Conservation (phyloP, 2,797 vertebrate species). For the Heteromormyrus szaboi region DNA sequence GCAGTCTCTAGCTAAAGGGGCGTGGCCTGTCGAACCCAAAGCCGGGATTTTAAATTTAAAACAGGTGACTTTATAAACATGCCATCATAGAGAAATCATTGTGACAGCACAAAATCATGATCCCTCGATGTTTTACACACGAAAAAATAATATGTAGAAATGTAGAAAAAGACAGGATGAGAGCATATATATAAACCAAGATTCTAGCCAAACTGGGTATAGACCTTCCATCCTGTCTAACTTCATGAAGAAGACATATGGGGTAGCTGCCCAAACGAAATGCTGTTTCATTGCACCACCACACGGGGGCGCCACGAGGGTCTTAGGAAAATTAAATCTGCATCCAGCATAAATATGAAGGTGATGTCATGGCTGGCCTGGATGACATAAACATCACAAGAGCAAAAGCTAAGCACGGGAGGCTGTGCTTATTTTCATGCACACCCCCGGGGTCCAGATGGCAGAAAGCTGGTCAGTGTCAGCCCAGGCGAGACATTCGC, state of each 20-base stretch:
- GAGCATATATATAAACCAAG: not conserved
- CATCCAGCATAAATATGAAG: not conserved
- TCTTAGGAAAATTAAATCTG: not conserved
- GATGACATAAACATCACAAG: not conserved
- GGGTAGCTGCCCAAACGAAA: not conserved
- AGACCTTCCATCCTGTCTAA: not conserved
- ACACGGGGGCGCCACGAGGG: not conserved
- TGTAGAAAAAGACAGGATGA: not conserved
- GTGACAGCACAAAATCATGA: not conserved
- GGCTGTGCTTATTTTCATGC: constrained; percentile 15
- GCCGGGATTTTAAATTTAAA: not conserved
- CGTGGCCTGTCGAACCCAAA: not conserved
- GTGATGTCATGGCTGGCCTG: constrained; percentile 7
- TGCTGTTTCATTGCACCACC: not conserved
- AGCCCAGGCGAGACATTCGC: not conserved
- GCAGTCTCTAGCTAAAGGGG: not conserved
- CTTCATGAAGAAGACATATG: not conserved
- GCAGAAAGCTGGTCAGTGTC: constrained; percentile 9
- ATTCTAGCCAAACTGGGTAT: too few species aligned
- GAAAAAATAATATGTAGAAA: not conserved
- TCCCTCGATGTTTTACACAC: not conserved
- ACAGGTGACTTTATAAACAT: not conserved
- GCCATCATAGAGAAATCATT: not conserved
- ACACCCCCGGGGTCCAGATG: not conserved
- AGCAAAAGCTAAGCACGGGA: not conserved